A percentile compares a stretch with the other conserved stretches of the same genome.
Conservation (phyloP, 30 jellyfish, hydroid and myxozoan genomes). For the Hydra vulgaris region DNA sequence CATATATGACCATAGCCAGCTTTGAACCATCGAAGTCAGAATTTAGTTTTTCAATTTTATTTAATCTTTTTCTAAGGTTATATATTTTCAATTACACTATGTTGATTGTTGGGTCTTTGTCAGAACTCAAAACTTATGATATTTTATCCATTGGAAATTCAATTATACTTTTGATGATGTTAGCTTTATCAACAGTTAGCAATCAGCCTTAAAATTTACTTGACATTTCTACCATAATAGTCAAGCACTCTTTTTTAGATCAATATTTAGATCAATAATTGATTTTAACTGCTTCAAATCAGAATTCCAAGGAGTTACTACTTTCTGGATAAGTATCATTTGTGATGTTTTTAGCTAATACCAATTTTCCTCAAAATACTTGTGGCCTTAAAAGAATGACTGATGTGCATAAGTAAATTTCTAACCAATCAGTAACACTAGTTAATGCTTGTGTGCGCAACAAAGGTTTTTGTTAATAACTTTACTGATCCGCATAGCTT, state of each 20-base stretch:
- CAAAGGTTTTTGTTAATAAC: neutral
- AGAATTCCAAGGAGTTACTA: neutral
- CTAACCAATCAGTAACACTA: neutral
- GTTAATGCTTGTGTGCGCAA: neutral
- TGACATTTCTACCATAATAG: neutral
- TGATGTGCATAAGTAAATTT: neutral
- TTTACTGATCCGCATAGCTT: neutral
- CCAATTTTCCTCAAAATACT: neutral
- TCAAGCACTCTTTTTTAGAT: neutral
- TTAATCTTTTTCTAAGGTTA: neutral
- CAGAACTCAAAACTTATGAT: neutral
- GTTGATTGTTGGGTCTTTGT: neutral
- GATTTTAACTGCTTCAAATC: neutral
- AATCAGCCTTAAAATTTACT: neutral
- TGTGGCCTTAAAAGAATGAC: neutral
- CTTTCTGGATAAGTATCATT: neutral
- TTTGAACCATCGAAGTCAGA: neutral
- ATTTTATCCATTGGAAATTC: neutral
- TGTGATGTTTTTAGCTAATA: too few species aligned
- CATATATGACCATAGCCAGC: too few species aligned
- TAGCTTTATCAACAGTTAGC: neutral
- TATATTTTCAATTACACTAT: neutral
- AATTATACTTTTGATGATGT: neutral
- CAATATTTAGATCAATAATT: too few species aligned
- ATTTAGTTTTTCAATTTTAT: neutral